Percentiles rank a stretch among this genome's conserved stretches.
phyloP scores from a whole-genome alignment of 2,797 vertebrate species.

The Oophaga sylvatica region DNA sequence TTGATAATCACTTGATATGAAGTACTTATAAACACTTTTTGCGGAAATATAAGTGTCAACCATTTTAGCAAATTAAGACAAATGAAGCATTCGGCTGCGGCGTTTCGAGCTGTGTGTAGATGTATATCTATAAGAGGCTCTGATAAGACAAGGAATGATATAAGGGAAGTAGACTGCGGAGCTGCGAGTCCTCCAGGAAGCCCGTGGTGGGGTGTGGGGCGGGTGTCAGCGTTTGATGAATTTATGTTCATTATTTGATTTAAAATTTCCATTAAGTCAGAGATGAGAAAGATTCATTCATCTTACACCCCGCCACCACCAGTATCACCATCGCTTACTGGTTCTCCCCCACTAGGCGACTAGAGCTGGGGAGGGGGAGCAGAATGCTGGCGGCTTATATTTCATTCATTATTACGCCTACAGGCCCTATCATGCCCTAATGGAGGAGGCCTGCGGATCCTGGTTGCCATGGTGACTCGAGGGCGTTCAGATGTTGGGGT shows the following conservation, averaged over 20 bases:
- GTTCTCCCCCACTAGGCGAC: constrained; percentile 13
- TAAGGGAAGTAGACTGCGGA: neutral
- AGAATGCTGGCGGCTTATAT: constrained; percentile 18
- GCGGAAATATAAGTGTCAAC: constrained; percentile 1
- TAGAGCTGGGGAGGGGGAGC: neutral
- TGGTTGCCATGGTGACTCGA: constrained; percentile 14
- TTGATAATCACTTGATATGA: constrained; percentile 22
- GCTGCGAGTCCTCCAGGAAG: neutral
- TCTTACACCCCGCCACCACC: neutral
- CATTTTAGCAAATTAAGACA: neutral
- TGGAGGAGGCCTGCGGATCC: constrained; percentile 19
- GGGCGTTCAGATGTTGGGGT: constrained; percentile 54
- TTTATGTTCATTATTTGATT: constrained; percentile 51
- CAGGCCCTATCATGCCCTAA: constrained; percentile 41
- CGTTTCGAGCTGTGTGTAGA: neutral
- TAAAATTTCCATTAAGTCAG: constrained; percentile 54
- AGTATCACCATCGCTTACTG: neutral
- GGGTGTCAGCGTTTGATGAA: constrained; percentile 41
- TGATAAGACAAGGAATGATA: neutral
- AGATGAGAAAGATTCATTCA: constrained; percentile 41
- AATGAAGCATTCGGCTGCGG: neutral
- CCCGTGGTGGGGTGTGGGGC: neutral
- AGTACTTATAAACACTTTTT: constrained; percentile 6
- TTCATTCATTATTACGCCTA: constrained; percentile 45
- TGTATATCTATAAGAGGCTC: constrained; percentile 12